Evolutionary conservation across 2,888 invertebrate genomes (phyloP), one percentile per base, ranked within the genome.

Genomic region (Sussaba pulchella): DNA sequence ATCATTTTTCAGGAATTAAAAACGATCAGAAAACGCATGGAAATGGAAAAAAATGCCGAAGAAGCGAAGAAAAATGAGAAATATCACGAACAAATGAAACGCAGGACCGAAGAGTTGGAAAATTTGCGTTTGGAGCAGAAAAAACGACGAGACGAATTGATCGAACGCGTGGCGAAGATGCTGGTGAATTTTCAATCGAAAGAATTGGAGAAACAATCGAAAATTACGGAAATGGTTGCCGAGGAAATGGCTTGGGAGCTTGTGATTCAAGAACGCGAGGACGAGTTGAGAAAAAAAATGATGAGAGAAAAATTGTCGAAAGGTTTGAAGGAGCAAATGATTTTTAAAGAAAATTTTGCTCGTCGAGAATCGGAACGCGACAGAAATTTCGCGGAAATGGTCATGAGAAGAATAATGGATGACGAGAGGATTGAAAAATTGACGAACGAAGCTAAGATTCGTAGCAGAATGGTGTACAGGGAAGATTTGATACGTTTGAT

Each of bases 401-500:
- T 88, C 0, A 87, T 90, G 87, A 84, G 54, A 14, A 83, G 76
- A 63, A 82, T 89, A 21, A 85, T 88, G 85, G 85, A 88, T 47
- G 88, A 88, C 61, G 88, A 89, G 52, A 87, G 61, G 57, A 83
- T 85, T 9, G 84, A 81, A 4, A 87, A 81, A 9, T 84, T 88
- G 14, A 89, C 89, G 3, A 82, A 72, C 2, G 85, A 88, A 50
- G 87, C 87, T 8, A 87, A 80, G 14, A 85, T 78, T 36, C 85
- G 91, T 6, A 86, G 85, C 50, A 82, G 84, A 43, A 14, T 84
- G 0, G 82, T 83, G 21, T 89, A 89, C 78, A 85, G 87, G 1
- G 80, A 85, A 3, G 90, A 91, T 17, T 82, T 91, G 66, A 82
- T 83, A 54, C 66, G 57, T 9, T 45, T 91, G 52, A 88, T 91